phyloP scores from a whole-genome alignment of 1,140 invertebrate genomes.

The Bilobella aurantiaca region DNA sequence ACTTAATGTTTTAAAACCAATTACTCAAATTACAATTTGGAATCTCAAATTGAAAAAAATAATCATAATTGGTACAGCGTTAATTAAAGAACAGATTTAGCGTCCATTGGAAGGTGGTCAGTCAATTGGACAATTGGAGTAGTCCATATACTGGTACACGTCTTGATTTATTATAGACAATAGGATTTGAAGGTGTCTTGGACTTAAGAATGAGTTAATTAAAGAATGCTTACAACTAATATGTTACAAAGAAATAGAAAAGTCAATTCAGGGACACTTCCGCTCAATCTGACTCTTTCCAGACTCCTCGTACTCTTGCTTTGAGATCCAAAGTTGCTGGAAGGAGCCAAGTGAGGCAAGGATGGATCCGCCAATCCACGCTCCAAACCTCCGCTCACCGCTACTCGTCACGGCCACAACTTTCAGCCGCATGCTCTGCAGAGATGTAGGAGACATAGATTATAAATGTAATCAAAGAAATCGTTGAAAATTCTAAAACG shows the following conservation, averaged over 20 bases:
- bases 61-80: too few relatives aligned
- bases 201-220: too few relatives aligned
- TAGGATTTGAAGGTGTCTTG: background rate
- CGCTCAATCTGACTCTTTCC: constrained; percentile 85
- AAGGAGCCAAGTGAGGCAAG: constrained; percentile 89
- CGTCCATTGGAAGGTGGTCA: too few relatives aligned
- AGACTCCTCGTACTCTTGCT: constrained; percentile 90
- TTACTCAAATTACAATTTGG: too few relatives aligned
- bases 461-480: constrained; percentile 10
- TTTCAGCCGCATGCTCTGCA: constrained; percentile 69
- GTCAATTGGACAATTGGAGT: background rate
- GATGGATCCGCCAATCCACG: constrained; percentile 95
- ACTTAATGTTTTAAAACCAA: too few relatives aligned
- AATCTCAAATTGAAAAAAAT: too few relatives aligned
- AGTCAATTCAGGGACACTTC: constrained; percentile 62
- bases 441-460: constrained; percentile 19
- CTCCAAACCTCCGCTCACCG: constrained; percentile 76
- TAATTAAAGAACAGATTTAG: too few relatives aligned
- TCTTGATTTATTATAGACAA: background rate
- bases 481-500: too few relatives aligned
- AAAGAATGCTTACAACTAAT: background rate
- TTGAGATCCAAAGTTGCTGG: constrained; percentile 96
- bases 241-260: background rate
- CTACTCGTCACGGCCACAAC: constrained; percentile 70
- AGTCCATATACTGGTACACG: too few relatives aligned